phyloP scores from a whole-genome alignment of 2,113 vertebrate species.

The Xenus cinereus region DNA sequence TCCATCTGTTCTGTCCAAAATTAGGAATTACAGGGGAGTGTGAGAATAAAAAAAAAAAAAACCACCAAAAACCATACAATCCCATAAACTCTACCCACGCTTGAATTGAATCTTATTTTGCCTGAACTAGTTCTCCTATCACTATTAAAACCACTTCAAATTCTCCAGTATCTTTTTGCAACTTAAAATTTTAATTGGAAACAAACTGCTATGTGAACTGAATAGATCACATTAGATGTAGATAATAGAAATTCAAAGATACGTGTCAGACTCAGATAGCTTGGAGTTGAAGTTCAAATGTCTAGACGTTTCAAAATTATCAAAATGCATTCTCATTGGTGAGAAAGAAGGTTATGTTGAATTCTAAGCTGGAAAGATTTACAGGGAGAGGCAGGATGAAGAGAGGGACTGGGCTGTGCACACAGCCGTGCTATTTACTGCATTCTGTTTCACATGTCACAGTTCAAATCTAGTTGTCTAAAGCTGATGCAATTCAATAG shows the following conservation, averaged over 20 bases:
- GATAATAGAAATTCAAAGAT: neutral
- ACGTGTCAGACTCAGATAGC: neutral
- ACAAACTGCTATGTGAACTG: neutral
- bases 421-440: neutral
- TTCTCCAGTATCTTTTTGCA: neutral
- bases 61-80: neutral
- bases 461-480: constrained; percentile 68
- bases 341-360: neutral
- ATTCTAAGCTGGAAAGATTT: constrained; percentile 1
- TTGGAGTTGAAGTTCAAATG: neutral
- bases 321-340: neutral
- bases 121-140: neutral
- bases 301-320: neutral
- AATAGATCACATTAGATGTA: neutral
- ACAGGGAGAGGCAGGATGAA: neutral
- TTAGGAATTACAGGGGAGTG: constrained; percentile 47
- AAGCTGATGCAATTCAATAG: constrained; percentile 70
- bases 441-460: constrained; percentile 48
- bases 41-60: neutral
- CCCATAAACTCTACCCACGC: neutral
- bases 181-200: neutral
- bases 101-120: neutral
- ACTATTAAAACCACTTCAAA: neutral
- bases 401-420: neutral
- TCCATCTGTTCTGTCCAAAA: constrained; percentile 46